Evolutionary conservation across 2,888 invertebrate species (phyloP).

Genomic region (Zaprionus bogoriensis): DNA sequence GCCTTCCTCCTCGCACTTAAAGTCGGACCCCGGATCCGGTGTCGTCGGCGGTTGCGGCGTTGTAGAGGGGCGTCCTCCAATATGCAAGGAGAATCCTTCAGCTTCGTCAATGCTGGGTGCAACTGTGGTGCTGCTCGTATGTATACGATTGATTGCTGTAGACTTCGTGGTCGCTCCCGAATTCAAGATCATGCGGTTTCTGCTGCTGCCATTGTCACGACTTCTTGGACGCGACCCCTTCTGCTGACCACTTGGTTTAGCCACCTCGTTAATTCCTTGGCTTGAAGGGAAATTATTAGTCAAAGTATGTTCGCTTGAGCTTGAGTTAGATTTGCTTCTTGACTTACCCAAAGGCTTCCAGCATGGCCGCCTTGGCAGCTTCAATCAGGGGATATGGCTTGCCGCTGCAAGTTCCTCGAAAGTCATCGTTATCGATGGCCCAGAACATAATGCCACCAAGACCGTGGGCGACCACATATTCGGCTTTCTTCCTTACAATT

Average conservation of each 20-base stretch:
- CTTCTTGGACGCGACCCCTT: slow-evolving; percentile 78
- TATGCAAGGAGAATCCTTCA: slow-evolving; percentile 75
- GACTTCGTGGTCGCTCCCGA: slow-evolving; percentile 52
- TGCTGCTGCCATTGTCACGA: slow-evolving; percentile 63
- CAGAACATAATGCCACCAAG: slow-evolving; percentile 88
- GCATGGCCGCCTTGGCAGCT: slow-evolving; percentile 92
- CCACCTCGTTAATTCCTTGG: slow-evolving; percentile 81
- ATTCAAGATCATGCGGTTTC: slow-evolving; percentile 66
- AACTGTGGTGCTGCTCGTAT: slow-evolving; percentile 62
- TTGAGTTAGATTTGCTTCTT: neutral
- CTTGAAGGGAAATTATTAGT: slow-evolving; percentile 43
- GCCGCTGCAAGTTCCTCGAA: slow-evolving; percentile 93
- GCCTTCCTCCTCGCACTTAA: slow-evolving; percentile 96
- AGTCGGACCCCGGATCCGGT: slow-evolving; percentile 94
- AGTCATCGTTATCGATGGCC: slow-evolving; percentile 96
- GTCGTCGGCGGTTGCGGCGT: slow-evolving; percentile 90
- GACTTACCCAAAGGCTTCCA: slow-evolving; percentile 86
- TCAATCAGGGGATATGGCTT: slow-evolving; percentile 95
- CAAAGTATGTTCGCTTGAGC: too few relatives aligned
- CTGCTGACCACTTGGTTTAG: slow-evolving; percentile 75
- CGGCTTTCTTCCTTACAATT: slow-evolving; percentile 91
- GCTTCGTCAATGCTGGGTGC: slow-evolving; percentile 78
- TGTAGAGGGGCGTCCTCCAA: slow-evolving; percentile 83
- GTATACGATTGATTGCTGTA: neutral
- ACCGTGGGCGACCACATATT: slow-evolving; percentile 92